Conservation (phyloP, 1,140 invertebrate genomes). For the Drosophila fuyamai region DNA sequence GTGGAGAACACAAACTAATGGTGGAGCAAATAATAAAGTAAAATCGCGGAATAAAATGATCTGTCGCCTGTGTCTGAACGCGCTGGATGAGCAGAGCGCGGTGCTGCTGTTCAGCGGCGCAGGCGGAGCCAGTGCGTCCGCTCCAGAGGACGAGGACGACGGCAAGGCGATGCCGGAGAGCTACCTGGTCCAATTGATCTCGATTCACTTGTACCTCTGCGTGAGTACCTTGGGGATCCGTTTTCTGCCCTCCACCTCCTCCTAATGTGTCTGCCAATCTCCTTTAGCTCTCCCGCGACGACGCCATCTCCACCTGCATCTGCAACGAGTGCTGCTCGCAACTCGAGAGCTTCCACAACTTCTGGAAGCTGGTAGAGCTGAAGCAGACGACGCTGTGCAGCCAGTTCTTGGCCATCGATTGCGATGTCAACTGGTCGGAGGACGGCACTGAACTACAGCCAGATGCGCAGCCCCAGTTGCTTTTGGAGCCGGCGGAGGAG, state of each 20-base stretch:
- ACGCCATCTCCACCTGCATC: conserved; percentile 73
- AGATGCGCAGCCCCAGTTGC: conserved; percentile 17
- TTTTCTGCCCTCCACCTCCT: too few species aligned
- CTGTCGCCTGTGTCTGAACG: conserved; percentile 75
- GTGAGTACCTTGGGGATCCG: conserved; percentile 45
- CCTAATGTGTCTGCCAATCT: background rate
- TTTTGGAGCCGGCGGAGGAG: conserved; percentile 36
- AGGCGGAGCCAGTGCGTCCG: conserved; percentile 24
- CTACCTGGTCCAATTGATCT: conserved; percentile 77
- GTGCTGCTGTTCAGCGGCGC: conserved; percentile 56
- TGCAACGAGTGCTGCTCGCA: conserved; percentile 68
- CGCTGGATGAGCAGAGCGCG: conserved; percentile 63
- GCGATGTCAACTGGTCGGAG: conserved; percentile 74
- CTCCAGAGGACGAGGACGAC: conserved; percentile 29
- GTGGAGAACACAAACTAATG: conserved; percentile 26
- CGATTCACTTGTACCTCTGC: conserved; percentile 77
- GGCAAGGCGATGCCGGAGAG: conserved; percentile 69
- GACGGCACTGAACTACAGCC: conserved; percentile 39
- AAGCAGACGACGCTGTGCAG: conserved; percentile 76
- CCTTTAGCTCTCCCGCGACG: conserved; percentile 65
- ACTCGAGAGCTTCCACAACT: conserved; percentile 74
- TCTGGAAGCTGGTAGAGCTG: conserved; percentile 71
- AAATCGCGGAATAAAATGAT: conserved; percentile 64
- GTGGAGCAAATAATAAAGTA: conserved; percentile 26
- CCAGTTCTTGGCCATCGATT: conserved; percentile 73